Evolutionary conservation across 2,888 invertebrate species (phyloP).

Genomic region (Tenthredo livida): DNA sequence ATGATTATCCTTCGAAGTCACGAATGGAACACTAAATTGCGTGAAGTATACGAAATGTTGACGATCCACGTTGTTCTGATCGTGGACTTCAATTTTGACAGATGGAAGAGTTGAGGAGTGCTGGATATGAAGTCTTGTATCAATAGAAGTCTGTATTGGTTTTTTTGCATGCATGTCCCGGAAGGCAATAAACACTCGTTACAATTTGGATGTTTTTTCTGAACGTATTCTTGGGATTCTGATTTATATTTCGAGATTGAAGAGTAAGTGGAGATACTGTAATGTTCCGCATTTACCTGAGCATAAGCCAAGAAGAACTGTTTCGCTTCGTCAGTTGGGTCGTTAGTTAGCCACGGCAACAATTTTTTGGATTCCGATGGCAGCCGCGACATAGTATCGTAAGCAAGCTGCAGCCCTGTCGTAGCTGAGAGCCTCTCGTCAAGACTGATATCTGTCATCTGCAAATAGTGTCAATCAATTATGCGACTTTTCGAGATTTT

Average conservation of each 20-base stretch:
- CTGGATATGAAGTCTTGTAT: background rate
- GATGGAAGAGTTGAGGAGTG: background rate
- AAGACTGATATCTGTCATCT: slow-evolving; percentile 49
- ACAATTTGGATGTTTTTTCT: too few species aligned
- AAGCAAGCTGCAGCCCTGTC: slow-evolving; percentile 67
- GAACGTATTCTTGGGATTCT: too few species aligned
- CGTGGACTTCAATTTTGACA: background rate
- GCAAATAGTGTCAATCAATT: background rate
- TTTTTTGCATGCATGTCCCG: background rate
- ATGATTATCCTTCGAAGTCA: background rate
- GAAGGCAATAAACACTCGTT: background rate
- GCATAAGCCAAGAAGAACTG: slow-evolving; percentile 69
- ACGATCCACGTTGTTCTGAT: background rate
- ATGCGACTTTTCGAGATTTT: background rate
- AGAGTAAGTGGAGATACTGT: background rate
- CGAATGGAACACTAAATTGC: background rate
- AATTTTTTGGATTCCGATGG: slow-evolving; percentile 56
- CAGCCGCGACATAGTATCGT: slow-evolving; percentile 68
- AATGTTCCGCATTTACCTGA: slow-evolving; percentile 65
- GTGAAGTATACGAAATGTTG: background rate
- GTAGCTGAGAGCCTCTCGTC: slow-evolving; percentile 69
- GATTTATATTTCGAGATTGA: too few species aligned
- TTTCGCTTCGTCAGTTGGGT: slow-evolving; percentile 58
- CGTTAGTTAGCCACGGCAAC: slow-evolving; percentile 64
- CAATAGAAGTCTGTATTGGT: background rate